Conservation (phyloP, 2,113 vertebrate species). For the Corydoras maculifer region DNA sequence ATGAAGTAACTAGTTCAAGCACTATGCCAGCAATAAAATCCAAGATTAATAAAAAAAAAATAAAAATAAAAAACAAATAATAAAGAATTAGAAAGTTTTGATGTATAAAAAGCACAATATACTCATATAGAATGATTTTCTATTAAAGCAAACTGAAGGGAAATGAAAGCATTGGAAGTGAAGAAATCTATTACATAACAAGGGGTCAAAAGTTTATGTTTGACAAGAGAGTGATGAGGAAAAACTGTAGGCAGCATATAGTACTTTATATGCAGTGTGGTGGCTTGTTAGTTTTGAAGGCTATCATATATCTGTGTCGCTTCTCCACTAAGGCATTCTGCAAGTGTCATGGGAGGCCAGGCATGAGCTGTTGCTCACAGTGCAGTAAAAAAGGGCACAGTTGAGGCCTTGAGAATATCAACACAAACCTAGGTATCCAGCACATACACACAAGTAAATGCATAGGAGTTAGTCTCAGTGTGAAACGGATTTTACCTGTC, state of each 20-base stretch:
- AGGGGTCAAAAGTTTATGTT: constrained; percentile 16
- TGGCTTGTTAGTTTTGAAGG: not conserved
- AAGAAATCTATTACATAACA: not conserved
- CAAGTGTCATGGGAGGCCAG: not conserved
- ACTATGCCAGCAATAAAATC: too few species aligned
- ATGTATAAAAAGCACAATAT: too few species aligned
- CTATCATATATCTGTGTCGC: not conserved
- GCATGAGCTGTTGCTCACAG: not conserved
- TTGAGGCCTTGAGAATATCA: not conserved
- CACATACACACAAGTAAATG: not conserved
- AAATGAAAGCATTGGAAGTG: not conserved
- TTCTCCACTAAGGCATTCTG: not conserved
- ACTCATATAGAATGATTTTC: too few species aligned
- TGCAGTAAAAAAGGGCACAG: constrained; percentile 9
- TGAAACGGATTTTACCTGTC: too few species aligned
- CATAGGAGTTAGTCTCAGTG: not conserved
- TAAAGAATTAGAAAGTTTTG: too few species aligned
- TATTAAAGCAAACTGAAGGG: not conserved
- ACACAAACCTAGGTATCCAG: not conserved
- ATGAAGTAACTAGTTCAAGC: too few species aligned
- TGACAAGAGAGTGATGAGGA: not conserved
- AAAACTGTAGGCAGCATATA: not conserved
- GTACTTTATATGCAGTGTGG: not conserved
- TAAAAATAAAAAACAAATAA: too few species aligned
- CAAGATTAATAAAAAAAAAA: too few species aligned